phyloP scores from a whole-genome alignment of 2,888 invertebrate genomes.

The Cephus sareptanus region DNA sequence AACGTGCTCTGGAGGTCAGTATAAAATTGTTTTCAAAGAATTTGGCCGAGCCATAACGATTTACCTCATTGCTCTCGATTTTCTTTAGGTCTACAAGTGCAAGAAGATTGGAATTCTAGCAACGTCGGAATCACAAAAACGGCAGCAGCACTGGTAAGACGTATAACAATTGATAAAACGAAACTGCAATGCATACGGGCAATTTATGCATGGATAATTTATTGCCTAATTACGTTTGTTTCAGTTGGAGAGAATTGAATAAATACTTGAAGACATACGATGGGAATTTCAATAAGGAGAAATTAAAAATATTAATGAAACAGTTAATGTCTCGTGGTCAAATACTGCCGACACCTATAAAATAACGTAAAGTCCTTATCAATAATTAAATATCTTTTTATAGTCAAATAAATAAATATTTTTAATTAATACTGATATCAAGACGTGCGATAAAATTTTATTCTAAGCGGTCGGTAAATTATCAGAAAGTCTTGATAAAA shows the following conservation, averaged over 20 bases:
- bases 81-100: constrained; percentile 35
- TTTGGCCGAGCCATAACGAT: background rate
- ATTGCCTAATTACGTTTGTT: background rate
- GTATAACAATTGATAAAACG: background rate
- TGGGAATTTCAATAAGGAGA: constrained; percentile 28
- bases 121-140: background rate
- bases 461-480: background rate
- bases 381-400: background rate
- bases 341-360: background rate
- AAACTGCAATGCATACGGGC: background rate
- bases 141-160: background rate
- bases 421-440: background rate
- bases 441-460: background rate
- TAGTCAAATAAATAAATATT: background rate
- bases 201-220: background rate
- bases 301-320: constrained; percentile 33
- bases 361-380: background rate
- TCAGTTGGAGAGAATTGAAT: background rate
- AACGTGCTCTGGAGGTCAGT: constrained; percentile 68
- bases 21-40: background rate
- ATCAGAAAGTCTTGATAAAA: background rate
- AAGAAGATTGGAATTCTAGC: constrained; percentile 35
- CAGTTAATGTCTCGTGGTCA: constrained; percentile 16
- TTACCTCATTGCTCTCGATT: background rate
- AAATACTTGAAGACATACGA: background rate